Base-by-base conservation (phyloP, 92 coral and sea anemone species). In the Epizoanthus scotinus region DNA sequence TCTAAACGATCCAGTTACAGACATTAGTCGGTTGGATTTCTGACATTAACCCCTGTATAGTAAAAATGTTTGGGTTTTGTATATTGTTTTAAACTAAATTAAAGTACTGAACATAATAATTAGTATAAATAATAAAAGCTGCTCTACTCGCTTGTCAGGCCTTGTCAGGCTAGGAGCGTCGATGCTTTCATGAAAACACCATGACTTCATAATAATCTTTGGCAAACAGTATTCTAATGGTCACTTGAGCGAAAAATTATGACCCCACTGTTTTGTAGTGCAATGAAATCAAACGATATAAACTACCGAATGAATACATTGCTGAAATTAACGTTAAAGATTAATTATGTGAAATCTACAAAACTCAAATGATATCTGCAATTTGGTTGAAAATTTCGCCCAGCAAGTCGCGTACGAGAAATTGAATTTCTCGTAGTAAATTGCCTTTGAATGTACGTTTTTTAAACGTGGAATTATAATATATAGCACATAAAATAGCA, bases 261-360 rank as follows among this genome's bases (percentile, higher is more conserved):
- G 5, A 0, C 17, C n/a, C 38, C 22, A 34, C 7, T 20, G 68
- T 75, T 40, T 56, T 57, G 42, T 20, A 38, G 18, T 58, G 67
- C 36, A 44, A 22, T 58, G 63, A 75, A 75, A 13, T 38, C 81
- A 75, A 75, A 75, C 68, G 22, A 42, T 15, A 4, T 8, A 20
- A 64, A 29, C 3, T 64, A 64, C 19, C 19, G 22, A 29, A 64
- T 64, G 28, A 44, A 5, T 64, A 44, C 36, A 34, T 3, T 38
- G 54, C 40, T 58, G 40, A 75, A 75, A 47, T 75, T 24, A 40
- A 38, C 81, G 81, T 75, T 58, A 75, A 75, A 75, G 67, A 75
- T 75, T 36, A 59, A 29, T n/a, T n/a, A n/a, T 20, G 34, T 47
- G 44, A 73, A 22, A 40, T 58, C 40, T 59, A 75, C 67, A 63